phyloP scores from a whole-genome alignment of 2,113 vertebrate genomes.

The Grantiella picta region DNA sequence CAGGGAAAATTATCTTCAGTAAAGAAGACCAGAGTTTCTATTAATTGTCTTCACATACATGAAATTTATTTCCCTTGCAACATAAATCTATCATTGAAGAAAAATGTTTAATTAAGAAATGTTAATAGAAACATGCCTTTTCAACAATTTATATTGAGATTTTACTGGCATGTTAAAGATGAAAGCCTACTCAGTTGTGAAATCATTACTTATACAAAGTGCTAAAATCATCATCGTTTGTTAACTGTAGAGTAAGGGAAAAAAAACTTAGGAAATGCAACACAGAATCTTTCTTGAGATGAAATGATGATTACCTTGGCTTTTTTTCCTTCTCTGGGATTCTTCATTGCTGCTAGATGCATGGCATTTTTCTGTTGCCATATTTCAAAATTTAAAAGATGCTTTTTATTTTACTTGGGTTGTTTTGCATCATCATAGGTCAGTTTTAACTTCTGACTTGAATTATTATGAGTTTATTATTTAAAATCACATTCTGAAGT shows the following conservation, averaged over 20 bases:
- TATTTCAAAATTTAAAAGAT: neutral
- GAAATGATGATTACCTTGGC: neutral
- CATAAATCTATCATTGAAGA: slow-evolving; percentile 9
- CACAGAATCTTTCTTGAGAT: neutral
- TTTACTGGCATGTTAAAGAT: neutral
- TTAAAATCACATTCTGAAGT: neutral
- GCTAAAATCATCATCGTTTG: neutral
- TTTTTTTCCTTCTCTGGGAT: neutral
- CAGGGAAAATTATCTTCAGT: neutral
- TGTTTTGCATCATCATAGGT: neutral
- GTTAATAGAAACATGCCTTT: slow-evolving; percentile 37
- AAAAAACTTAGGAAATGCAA: neutral
- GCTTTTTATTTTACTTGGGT: neutral
- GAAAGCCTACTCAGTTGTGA: neutral
- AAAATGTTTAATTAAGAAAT: slow-evolving; percentile 44
- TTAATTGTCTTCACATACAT: neutral
- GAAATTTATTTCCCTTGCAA: slow-evolving; percentile 21
- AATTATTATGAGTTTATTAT: neutral
- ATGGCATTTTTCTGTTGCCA: neutral
- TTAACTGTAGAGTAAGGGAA: neutral
- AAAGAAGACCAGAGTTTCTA: neutral
- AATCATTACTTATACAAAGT: neutral
- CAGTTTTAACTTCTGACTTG: neutral
- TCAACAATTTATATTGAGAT: slow-evolving; percentile 9
- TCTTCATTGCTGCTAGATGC: neutral